These are phyloP conservation scores for Limenitis camilla DNA, from an alignment of 2,888 invertebrate genomes.

Conservation along the genomic window DNA sequence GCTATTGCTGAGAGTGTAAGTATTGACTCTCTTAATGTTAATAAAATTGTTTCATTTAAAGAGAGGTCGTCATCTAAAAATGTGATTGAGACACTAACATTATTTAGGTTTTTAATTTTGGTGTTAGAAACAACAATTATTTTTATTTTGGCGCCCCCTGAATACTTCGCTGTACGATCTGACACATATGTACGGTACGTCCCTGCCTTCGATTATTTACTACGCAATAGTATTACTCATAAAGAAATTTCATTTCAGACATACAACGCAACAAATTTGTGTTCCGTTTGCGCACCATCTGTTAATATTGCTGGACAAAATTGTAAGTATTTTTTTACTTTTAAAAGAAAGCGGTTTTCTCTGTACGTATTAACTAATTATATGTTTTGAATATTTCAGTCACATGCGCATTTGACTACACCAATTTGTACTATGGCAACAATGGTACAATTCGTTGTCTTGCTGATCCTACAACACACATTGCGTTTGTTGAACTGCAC, in stretches of 20 bases:
- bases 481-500: constrained; percentile 75
- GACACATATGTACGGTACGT: too few relatives aligned
- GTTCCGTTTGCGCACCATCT: constrained; percentile 41
- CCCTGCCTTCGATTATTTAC: too few relatives aligned
- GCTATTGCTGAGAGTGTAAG: constrained; percentile 40
- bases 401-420: constrained; percentile 67
- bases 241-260: constrained; percentile 33
- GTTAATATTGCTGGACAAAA: constrained; percentile 11
- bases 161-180: too few relatives aligned
- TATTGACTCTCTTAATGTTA: constrained; percentile 3
- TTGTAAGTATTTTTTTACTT: constrained; percentile 15
- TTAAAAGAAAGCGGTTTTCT: background rate
- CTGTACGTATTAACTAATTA: background rate
- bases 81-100: too few relatives aligned
- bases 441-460: constrained; percentile 77
- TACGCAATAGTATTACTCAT: too few relatives aligned
- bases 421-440: constrained; percentile 74
- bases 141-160: too few relatives aligned
- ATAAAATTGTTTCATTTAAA: too few relatives aligned
- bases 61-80: too few relatives aligned
- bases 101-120: too few relatives aligned
- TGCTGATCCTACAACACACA: constrained; percentile 62
- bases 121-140: too few relatives aligned
- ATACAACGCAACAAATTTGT: constrained; percentile 42
- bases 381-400: constrained; percentile 30